These are phyloP conservation scores for Mesopsocus fuscifrons DNA, from an alignment of 2,888 invertebrate genomes.

Conservation along the genomic window DNA sequence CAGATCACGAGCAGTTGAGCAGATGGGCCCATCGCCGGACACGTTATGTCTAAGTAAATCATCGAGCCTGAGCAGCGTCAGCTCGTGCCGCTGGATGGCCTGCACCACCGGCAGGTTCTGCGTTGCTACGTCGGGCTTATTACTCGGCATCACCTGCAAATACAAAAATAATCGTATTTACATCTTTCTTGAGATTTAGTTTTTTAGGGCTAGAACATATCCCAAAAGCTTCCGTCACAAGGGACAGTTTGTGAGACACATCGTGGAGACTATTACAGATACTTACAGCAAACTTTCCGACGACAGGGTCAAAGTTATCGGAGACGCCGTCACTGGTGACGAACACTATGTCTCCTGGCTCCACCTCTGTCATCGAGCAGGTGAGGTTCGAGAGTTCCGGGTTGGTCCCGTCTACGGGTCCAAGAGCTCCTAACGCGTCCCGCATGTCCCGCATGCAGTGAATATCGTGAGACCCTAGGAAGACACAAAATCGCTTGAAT, in stretches of 20 bases:
- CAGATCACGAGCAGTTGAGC: conserved; percentile 39
- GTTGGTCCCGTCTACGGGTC: conserved; percentile 66
- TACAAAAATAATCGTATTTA: too few species aligned
- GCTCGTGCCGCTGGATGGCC: conserved; percentile 53
- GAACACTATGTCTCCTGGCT: conserved; percentile 65
- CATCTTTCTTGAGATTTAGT: too few species aligned
- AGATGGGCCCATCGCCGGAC: conserved; percentile 38
- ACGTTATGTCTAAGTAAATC: conserved; percentile 51
- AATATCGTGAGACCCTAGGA: conserved; percentile 60
- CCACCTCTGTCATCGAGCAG: conserved; percentile 59
- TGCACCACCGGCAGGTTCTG: conserved; percentile 41
- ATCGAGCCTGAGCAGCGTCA: conserved; percentile 53
- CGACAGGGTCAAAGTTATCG: conserved; percentile 82
- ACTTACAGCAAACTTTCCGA: conserved; percentile 59
- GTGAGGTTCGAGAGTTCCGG: conserved; percentile 78
- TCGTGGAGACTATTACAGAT: too few species aligned
- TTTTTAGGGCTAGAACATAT: too few species aligned
- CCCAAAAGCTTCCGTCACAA: not conserved
- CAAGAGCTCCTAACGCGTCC: conserved; percentile 72
- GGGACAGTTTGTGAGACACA: not conserved
- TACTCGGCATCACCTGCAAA: conserved; percentile 10
- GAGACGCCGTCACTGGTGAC: conserved; percentile 79
- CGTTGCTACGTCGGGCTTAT: conserved; percentile 7
- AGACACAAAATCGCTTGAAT: conserved; percentile 11
- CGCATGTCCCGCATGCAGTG: conserved; percentile 68